Evolutionary conservation across 2,888 invertebrate genomes (phyloP).

Genomic region (Machimus rusticus): DNA sequence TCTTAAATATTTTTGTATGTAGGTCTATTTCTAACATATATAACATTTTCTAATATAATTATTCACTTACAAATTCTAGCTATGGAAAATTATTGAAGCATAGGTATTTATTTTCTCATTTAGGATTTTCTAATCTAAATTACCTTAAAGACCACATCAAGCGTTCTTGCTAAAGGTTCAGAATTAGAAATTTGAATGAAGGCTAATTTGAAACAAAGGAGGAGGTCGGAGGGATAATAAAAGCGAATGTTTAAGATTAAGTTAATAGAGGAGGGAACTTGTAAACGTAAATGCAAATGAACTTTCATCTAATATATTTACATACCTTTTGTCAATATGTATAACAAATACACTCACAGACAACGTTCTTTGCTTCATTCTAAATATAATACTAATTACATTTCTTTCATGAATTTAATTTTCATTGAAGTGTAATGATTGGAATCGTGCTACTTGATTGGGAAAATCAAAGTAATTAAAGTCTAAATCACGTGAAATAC

Average conservation of each 20-base stretch:
- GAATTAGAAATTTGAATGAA: background rate
- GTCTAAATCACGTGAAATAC: background rate
- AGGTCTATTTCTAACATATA: too few species aligned
- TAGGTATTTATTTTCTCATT: background rate
- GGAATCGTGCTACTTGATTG: background rate
- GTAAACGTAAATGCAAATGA: background rate
- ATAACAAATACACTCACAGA: background rate
- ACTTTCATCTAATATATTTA: background rate
- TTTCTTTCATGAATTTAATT: background rate
- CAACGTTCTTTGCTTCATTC: background rate
- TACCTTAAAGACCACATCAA: background rate
- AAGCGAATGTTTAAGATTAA: background rate
- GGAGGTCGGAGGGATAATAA: background rate
- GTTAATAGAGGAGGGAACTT: background rate
- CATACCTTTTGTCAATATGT: background rate
- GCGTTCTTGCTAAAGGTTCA: background rate
- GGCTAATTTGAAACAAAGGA: background rate
- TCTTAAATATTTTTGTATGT: too few species aligned
- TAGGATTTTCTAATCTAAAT: background rate
- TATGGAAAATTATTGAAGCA: background rate
- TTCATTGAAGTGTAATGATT: background rate
- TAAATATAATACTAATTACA: background rate
- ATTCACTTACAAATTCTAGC: background rate
- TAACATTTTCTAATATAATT: background rate
- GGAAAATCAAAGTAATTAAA: background rate